Percentiles rank a stretch among this genome's conserved stretches.
Conservation (phyloP, 2,797 vertebrate species). For the Masticophis lateralis region DNA sequence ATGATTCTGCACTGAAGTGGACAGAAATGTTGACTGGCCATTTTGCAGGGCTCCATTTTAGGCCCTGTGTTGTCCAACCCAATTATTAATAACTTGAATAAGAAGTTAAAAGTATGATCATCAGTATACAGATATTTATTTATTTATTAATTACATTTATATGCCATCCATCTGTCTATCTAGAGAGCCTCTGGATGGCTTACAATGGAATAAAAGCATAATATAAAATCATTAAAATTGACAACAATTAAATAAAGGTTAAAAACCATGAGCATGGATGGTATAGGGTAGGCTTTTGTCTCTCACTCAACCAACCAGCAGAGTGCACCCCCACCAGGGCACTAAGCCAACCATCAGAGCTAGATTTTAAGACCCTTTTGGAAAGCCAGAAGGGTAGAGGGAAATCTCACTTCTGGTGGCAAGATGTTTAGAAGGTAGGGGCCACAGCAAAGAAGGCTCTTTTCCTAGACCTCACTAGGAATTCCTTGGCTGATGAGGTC, state of each 20-base stretch:
- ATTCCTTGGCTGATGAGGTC: not conserved
- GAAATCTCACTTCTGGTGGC: not conserved
- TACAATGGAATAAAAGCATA: not conserved
- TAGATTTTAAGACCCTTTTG: not conserved
- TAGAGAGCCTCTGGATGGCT: not conserved
- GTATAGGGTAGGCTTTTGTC: not conserved
- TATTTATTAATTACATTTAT: too few relatives aligned
- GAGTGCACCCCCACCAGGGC: not conserved
- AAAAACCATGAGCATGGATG: not conserved
- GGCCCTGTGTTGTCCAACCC: not conserved
- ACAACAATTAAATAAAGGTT: not conserved
- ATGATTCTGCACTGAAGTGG: not conserved
- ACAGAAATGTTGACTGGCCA: not conserved
- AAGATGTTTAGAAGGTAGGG: not conserved
- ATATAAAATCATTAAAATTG: not conserved
- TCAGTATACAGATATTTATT: not conserved
- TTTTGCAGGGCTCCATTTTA: not conserved
- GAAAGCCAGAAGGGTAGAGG: not conserved
- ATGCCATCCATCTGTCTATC: too few relatives aligned
- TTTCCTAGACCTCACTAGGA: not conserved
- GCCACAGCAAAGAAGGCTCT: not conserved
- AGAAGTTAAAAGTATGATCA: not conserved
- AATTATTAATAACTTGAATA: not conserved
- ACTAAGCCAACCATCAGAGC: not conserved
- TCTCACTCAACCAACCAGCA: not conserved